phyloP scores from a whole-genome alignment of 2,888 invertebrate genomes.

The Spisula subtruncata region DNA sequence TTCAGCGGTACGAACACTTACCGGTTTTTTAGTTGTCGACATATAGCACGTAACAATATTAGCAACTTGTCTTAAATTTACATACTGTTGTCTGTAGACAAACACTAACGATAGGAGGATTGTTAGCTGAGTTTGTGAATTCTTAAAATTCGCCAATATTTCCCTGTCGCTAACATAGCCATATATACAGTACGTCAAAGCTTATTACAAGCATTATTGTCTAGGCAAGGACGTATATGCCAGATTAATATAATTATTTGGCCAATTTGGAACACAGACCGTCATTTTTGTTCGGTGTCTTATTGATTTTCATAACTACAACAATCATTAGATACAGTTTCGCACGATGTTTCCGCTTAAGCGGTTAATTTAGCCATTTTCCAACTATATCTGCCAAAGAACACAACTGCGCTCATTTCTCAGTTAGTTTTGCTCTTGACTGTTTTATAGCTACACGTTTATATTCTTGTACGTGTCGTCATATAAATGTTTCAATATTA shows the following conservation, averaged over 20 bases:
- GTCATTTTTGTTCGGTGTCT: constrained; percentile 16
- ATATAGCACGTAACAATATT: too few relatives aligned
- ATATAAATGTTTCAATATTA: not conserved
- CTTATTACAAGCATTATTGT: constrained; percentile 11
- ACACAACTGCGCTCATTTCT: not conserved
- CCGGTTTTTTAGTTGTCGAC: too few relatives aligned
- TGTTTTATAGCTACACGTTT: too few relatives aligned
- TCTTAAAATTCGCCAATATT: too few relatives aligned
- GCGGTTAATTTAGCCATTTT: not conserved
- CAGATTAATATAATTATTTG: constrained; percentile 27
- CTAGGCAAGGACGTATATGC: not conserved
- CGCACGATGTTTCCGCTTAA: not conserved
- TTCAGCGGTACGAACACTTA: too few relatives aligned
- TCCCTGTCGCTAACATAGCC: too few relatives aligned
- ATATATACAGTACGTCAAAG: not conserved
- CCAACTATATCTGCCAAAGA: constrained; percentile 13
- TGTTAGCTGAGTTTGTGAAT: too few relatives aligned
- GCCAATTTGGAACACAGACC: not conserved
- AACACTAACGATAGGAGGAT: too few relatives aligned
- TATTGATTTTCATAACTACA: constrained; percentile 25
- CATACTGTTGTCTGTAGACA: too few relatives aligned
- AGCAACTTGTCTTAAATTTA: too few relatives aligned
- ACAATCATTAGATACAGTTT: not conserved
- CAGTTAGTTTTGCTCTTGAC: not conserved
- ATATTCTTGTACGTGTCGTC: not conserved